Conservation (phyloP, 2,113 vertebrate species). For the Crotalus horridus region DNA sequence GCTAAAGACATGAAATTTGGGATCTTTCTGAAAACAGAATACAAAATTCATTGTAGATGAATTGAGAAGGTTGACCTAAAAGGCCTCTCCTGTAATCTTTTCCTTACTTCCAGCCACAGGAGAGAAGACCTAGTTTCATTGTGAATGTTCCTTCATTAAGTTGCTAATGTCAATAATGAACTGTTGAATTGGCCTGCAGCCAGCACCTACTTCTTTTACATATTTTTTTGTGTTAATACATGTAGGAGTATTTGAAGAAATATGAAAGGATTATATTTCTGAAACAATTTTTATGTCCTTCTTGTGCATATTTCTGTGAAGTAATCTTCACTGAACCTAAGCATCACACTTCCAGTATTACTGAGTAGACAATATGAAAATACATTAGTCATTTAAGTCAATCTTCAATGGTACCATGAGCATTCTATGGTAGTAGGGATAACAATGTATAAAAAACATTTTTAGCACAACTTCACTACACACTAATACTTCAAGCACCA, state of each 20-base stretch:
- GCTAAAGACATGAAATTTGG: not conserved
- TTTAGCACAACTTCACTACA: constrained; percentile 42
- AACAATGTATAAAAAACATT: constrained; percentile 41
- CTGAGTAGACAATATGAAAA: not conserved
- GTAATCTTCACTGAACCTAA: not conserved
- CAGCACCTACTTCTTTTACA: constrained; percentile 6
- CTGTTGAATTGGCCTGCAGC: not conserved
- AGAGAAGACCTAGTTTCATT: not conserved
- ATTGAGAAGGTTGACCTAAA: not conserved
- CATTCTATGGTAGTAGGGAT: not conserved
- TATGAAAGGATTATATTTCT: not conserved
- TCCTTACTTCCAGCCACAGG: not conserved
- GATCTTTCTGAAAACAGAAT: not conserved
- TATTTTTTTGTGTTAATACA: constrained; percentile 17
- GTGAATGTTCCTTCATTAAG: not conserved
- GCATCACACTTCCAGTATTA: not conserved
- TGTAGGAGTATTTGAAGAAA: constrained; percentile 18
- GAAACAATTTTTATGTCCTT: constrained; percentile 32
- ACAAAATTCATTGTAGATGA: constrained; percentile 36
- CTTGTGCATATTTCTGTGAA: not conserved
- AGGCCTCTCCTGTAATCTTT: too few species aligned
- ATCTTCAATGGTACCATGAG: constrained; percentile 43
- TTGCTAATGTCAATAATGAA: not conserved
- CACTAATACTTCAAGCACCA: not conserved
- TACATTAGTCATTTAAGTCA: constrained; percentile 24